Percentiles rank a stretch among this genome's conserved stretches.
These are phyloP conservation scores for Thunnus maccoyii DNA, from an alignment of 2,113 vertebrate species.

Conservation along the genomic window DNA sequence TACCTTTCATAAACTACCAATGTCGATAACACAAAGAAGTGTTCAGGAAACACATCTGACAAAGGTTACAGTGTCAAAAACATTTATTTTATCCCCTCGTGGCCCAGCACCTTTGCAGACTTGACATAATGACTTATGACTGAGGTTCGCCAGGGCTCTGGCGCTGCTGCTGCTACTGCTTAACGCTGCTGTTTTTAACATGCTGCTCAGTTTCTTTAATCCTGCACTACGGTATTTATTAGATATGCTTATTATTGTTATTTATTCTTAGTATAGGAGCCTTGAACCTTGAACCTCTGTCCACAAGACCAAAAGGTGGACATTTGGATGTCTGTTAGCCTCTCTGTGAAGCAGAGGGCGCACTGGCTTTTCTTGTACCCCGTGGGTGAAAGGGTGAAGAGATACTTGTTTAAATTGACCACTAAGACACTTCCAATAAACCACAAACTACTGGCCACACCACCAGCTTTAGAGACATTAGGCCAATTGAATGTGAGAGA, in stretches of 20 bases:
- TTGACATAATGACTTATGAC: neutral
- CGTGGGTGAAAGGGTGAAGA: neutral
- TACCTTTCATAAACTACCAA: too few relatives aligned
- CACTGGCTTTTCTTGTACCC: neutral
- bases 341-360: neutral
- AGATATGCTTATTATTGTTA: too few relatives aligned
- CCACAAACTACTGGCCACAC: conserved; percentile 79
- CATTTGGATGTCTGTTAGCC: neutral
- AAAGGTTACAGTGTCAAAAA: neutral
- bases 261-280: too few relatives aligned
- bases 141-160: neutral
- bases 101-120: neutral
- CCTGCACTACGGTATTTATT: too few relatives aligned
- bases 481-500: conserved; percentile 87
- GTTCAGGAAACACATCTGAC: too few relatives aligned
- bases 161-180: too few relatives aligned
- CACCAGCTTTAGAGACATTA: conserved; percentile 74
- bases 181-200: too few relatives aligned
- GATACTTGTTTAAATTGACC: conserved; percentile 50
- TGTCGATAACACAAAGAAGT: too few relatives aligned
- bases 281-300: neutral
- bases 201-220: too few relatives aligned
- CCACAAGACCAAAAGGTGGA: neutral
- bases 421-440: conserved; percentile 83
- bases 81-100: neutral